Evolutionary conservation across 2,797 vertebrate species (phyloP).

Genomic region (Crenuchus spilurus): DNA sequence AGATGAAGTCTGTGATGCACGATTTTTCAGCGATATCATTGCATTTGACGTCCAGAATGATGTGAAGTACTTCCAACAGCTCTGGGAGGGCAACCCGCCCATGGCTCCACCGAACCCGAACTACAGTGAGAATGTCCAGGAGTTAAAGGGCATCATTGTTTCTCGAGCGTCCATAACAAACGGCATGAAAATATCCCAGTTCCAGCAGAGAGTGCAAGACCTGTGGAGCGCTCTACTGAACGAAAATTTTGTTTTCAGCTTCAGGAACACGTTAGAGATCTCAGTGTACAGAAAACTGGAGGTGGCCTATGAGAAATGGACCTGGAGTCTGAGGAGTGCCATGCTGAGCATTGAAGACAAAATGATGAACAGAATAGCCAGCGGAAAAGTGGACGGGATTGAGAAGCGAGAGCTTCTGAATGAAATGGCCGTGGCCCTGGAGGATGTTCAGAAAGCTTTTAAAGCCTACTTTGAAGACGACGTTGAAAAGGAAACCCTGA

Average conservation of each 20-base stretch:
- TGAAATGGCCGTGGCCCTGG: constrained; percentile 30
- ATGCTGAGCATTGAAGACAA: constrained; percentile 63
- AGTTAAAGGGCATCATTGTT: constrained; percentile 44
- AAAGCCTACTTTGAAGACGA: constrained; percentile 65
- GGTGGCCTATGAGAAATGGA: constrained; percentile 64
- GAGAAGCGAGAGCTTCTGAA: not conserved
- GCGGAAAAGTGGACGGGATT: constrained; percentile 44
- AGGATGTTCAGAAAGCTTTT: constrained; percentile 46
- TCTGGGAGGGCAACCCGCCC: constrained; percentile 74
- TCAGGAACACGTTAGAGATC: constrained; percentile 75
- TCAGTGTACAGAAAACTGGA: constrained; percentile 71
- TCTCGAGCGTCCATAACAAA: constrained; percentile 52
- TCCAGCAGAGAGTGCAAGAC: constrained; percentile 64
- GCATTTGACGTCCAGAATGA: constrained; percentile 68
- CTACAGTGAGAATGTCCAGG: constrained; percentile 63
- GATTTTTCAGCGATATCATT: constrained; percentile 67
- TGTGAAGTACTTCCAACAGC: constrained; percentile 68
- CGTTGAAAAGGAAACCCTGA: constrained; percentile 59
- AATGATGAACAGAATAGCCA: constrained; percentile 61
- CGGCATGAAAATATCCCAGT: constrained; percentile 59
- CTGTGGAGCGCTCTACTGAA: constrained; percentile 75
- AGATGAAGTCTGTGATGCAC: constrained; percentile 59
- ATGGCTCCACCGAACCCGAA: constrained; percentile 75
- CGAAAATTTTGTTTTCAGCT: constrained; percentile 79
- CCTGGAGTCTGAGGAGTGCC: constrained; percentile 71